These are phyloP conservation scores for Philereme transversata DNA, from an alignment of 2,888 invertebrate species.

Conservation along the genomic window DNA sequence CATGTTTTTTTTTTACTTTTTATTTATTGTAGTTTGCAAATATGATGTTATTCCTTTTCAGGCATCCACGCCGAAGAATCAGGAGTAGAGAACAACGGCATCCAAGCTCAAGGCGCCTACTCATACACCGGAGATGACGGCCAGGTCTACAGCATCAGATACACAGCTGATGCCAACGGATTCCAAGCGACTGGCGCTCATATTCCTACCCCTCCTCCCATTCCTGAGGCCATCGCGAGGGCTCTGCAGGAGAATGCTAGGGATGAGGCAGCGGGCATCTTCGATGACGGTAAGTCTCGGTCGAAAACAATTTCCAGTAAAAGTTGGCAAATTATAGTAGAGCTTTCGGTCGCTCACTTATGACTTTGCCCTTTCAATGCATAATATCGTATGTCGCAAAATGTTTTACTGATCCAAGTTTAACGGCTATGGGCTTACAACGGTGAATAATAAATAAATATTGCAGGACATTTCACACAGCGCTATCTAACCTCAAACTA, in stretches of 20 bases:
- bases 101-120: constrained; percentile 82
- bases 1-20: too few relatives aligned
- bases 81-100: constrained; percentile 71
- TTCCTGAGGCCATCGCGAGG: constrained; percentile 83
- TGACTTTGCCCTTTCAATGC: too few relatives aligned
- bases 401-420: too few relatives aligned
- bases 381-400: too few relatives aligned
- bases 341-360: too few relatives aligned
- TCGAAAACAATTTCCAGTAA: too few relatives aligned
- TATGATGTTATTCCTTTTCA: constrained; percentile 38
- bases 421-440: too few relatives aligned
- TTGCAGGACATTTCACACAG: too few relatives aligned
- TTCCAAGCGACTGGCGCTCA: constrained; percentile 83
- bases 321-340: too few relatives aligned
- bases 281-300: constrained; percentile 71
- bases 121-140: constrained; percentile 86
- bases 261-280: constrained; percentile 81
- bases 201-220: constrained; percentile 83
- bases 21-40: too few relatives aligned
- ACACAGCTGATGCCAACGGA: constrained; percentile 72
- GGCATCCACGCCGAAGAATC: constrained; percentile 74
- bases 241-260: constrained; percentile 78
- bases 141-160: constrained; percentile 78
- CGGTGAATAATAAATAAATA: too few relatives aligned
- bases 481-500: too few relatives aligned